phyloP scores from a whole-genome alignment of 1,140 invertebrate genomes.

The Lordiphosa clarofinis region DNA sequence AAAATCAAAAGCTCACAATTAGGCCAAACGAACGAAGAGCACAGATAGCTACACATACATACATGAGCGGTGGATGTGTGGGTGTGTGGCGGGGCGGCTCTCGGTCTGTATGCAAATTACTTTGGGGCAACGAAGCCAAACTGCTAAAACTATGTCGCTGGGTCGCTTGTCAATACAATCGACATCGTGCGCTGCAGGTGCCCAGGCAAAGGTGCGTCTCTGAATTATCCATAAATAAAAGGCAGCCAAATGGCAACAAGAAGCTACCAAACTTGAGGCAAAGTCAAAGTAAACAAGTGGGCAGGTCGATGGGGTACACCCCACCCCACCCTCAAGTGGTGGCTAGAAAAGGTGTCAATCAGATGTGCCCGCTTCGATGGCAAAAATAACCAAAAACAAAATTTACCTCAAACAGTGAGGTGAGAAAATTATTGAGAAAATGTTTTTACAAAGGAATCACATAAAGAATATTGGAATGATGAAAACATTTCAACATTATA shows the following conservation, averaged over 20 bases:
- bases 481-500: too few relatives aligned
- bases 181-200: conserved; percentile 44
- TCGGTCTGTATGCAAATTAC: conserved; percentile 60
- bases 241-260: conserved; percentile 54
- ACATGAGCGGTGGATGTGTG: conserved; percentile 12
- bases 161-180: conserved; percentile 57
- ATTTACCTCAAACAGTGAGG: too few relatives aligned
- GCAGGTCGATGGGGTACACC: conserved; percentile 10
- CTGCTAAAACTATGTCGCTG: conserved; percentile 67
- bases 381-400: too few relatives aligned
- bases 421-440: too few relatives aligned
- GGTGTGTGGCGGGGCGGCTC: conserved; percentile 25
- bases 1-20: conserved; percentile 74
- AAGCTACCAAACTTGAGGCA: conserved; percentile 44
- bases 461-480: too few relatives aligned
- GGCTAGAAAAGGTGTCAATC: too few relatives aligned
- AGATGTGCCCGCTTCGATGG: too few relatives aligned
- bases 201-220: conserved; percentile 60
- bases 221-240: conserved; percentile 66
- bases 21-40: conserved; percentile 55
- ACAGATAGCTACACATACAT: conserved; percentile 17
- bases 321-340: background rate
- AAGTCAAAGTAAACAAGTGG: conserved; percentile 45
- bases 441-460: too few relatives aligned
- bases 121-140: conserved; percentile 55